phyloP scores from a whole-genome alignment of 1,140 invertebrate genomes.

The Dysdera silvatica region DNA sequence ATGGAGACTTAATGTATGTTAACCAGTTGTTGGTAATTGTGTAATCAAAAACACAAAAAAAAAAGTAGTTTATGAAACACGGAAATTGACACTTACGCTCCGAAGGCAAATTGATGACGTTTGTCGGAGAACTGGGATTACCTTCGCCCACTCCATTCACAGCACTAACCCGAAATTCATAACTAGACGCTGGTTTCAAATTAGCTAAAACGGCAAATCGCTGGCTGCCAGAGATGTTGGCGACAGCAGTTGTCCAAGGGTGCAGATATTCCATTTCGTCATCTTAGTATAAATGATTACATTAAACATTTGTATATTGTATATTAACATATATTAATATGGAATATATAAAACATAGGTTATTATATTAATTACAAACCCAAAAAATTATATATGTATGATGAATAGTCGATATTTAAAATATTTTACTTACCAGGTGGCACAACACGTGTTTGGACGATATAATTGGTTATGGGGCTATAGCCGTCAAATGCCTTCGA shows the following conservation, averaged over 20 bases:
- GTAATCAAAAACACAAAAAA: no score
- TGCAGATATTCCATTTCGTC: conserved; percentile 24
- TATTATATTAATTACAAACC: neutral
- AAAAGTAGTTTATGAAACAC: no score
- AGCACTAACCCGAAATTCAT: conserved; percentile 91
- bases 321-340: neutral
- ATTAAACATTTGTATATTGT: no score
- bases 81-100: conserved; percentile 73
- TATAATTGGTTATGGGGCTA: conserved; percentile 85
- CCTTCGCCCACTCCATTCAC: conserved; percentile 92
- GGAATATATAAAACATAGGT: neutral
- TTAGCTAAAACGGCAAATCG: conserved; percentile 72
- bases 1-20: no score
- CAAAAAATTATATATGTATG: neutral
- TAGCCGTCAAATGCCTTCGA: conserved; percentile 93
- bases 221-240: conserved; percentile 70
- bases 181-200: conserved; percentile 85
- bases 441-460: conserved; percentile 70
- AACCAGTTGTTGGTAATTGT: no score
- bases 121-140: conserved; percentile 74
- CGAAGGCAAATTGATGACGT: conserved; percentile 78
- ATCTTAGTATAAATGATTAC: conserved; percentile 11
- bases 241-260: conserved; percentile 76
- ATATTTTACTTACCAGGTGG: conserved; percentile 13
- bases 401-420: neutral